Base-by-base conservation (phyloP, 2,797 vertebrate species). In the Onychomys leucogaster region DNA sequence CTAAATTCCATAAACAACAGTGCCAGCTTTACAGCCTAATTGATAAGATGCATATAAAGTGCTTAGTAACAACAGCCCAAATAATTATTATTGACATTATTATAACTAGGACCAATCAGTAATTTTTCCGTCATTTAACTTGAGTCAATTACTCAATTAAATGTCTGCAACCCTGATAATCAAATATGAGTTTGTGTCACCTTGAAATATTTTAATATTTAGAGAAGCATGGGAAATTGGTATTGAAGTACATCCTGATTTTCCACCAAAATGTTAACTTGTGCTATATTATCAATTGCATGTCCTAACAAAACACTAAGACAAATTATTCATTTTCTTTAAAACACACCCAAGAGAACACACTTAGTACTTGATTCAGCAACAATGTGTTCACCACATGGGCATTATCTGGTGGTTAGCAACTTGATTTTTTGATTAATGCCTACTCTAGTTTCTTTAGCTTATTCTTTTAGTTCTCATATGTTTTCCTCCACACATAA, bases 401-500 rank as follows among this genome's bases (percentile, higher is more conserved):
- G 75, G 41, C 86, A 84, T 97, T 93, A 96, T 84, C 90, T 97
- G 76, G 90, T 55, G 84, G 76, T 91, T 67, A 87, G 91, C 61
- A 78, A 76, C 90, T 94, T n/a, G 71, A 93, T 73, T 93, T 65
- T 87, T 77, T 78, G 27, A 84, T 96, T 95, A 84, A 75, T 92
- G 73, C 2, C 14, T 32, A 82, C 52, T 93, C 90, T 92, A 89
- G 77, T 96, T 92, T 90, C 94, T 83, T 97, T 75, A 19, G 0
- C 73, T 97, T 80, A 92, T 90, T 92, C 91, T 57, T 73, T 73
- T 63, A 97, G 97, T 87, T 96, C 29, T n/a, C 6, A 0, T 94
- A 97, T 59, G 87, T 86, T 76, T 96, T 96, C 94, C 85, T 96
- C 90, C 73, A 90, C 76, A 95, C 95, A 95, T 91, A 92, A 85